phyloP scores from a whole-genome alignment of 2,113 vertebrate genomes.

The Amblyornis subalaris region DNA sequence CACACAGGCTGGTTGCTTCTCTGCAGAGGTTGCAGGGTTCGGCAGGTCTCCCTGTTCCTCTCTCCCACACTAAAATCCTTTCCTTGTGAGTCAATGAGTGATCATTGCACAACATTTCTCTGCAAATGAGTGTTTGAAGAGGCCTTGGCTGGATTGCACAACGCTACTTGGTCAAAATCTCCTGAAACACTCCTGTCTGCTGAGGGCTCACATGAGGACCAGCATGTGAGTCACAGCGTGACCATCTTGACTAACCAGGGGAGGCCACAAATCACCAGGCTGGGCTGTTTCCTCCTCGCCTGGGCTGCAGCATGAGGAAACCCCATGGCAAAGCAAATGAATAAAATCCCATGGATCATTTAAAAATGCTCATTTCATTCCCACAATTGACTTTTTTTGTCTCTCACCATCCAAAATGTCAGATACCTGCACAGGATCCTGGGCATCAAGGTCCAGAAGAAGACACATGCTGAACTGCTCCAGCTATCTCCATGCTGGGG shows the following conservation, averaged over 20 bases:
- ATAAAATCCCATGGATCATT: not conserved
- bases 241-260: not conserved
- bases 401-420: rapidly evolving
- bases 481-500: rapidly evolving
- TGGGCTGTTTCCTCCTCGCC: not conserved
- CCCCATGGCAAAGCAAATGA: not conserved
- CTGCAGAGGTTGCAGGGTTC: not conserved
- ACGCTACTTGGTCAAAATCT: conserved; percentile 1
- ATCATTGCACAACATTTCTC: not conserved
- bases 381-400: not conserved
- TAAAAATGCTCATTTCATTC: not conserved
- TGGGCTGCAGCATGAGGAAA: not conserved
- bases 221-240: not conserved
- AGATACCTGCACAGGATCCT: not conserved
- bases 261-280: not conserved
- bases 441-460: not conserved
- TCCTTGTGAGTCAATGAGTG: not conserved
- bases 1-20: not conserved
- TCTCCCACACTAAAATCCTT: not conserved
- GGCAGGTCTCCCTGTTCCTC: not conserved
- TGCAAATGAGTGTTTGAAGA: not conserved
- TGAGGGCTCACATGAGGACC: conserved; percentile 24
- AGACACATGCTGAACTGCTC: not conserved
- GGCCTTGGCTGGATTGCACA: not conserved
- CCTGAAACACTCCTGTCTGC: not conserved